Evolutionary conservation across 2,888 invertebrate species (phyloP), one percentile per base, ranked within the genome.

Genomic region (Clusia tigrina): DNA sequence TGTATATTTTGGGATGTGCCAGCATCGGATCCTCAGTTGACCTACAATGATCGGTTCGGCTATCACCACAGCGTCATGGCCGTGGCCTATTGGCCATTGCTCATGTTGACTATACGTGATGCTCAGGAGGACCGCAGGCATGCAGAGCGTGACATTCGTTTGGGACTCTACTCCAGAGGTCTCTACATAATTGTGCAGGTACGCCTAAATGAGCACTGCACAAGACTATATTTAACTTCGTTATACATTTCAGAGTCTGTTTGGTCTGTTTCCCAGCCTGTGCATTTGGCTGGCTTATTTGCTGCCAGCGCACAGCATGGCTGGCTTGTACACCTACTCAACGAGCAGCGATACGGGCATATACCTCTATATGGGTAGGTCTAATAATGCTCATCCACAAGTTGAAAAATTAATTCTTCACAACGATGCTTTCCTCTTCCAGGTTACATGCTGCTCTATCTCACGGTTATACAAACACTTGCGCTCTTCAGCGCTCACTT

Each of bases 1-100:
- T 91, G 93, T 69, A 89, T 95, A 71, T 96, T 93, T 83, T 95
- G 95, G 94, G 94, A 95, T 78, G 88, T 95, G 2, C 91, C 93
- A 1, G 86, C 90, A 38, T 89, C 90, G 2, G 93, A 93, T 81
- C 86, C 90, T 2, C 89, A 92, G 84, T 78, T 92, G 56, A 87
- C 87, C 46, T 87, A 91, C 72, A 90, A 91, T 80, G 92, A 92
- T 80, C 86, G 96, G 62, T 81, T 94, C 63, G 95, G 95, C n/a
- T 94, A 91, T 80, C 93, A 95, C 81, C 94, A 94, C 81, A 87
- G 90, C 23, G 89, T 93, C 66, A 89, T 94, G 87, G 90, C 91
- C 54, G 78, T 96, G 46, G 87, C 89, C 2, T 87, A 89, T 53
- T 93, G 94, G 92, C 95, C 96, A 0, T 81, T 94, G 9, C 81